A percentile compares a stretch with the other conserved stretches of the same genome.
Conservation (phyloP, 1,140 invertebrate genomes). For the Agrypnia vestita region DNA sequence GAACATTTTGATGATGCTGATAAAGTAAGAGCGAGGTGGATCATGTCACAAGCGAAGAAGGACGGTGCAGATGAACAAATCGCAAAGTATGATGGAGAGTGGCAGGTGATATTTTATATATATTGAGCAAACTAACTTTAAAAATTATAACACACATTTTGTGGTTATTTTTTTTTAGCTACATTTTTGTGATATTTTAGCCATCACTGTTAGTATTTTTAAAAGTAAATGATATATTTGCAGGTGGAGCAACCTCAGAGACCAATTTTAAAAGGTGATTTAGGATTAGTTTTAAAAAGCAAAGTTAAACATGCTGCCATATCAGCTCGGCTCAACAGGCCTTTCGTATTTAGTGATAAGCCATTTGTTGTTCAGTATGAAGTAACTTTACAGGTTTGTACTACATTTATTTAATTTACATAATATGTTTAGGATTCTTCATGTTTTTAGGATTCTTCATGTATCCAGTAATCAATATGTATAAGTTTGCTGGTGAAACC, state of each 20-base stretch:
- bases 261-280: constrained; percentile 86
- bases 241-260: constrained; percentile 84
- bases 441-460: background rate
- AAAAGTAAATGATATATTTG: background rate
- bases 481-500: too few relatives aligned
- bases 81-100: constrained; percentile 95
- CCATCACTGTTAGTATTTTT: background rate
- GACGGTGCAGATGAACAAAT: constrained; percentile 93
- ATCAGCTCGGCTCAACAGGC: constrained; percentile 83
- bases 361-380: constrained; percentile 97
- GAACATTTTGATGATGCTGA: constrained; percentile 92
- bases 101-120: constrained; percentile 68
- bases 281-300: constrained; percentile 92
- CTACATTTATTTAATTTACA: background rate
- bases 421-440: background rate
- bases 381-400: constrained; percentile 78
- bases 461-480: background rate
- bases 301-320: constrained; percentile 98
- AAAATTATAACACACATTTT: constrained; percentile 29
- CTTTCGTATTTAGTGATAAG: constrained; percentile 90
- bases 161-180: too few relatives aligned
- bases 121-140: constrained; percentile 13
- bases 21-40: constrained; percentile 86
- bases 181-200: background rate
- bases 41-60: constrained; percentile 94